These are phyloP conservation scores for Oryzias sinensis DNA, from an alignment of 2,797 vertebrate species.

Conservation along the genomic window DNA sequence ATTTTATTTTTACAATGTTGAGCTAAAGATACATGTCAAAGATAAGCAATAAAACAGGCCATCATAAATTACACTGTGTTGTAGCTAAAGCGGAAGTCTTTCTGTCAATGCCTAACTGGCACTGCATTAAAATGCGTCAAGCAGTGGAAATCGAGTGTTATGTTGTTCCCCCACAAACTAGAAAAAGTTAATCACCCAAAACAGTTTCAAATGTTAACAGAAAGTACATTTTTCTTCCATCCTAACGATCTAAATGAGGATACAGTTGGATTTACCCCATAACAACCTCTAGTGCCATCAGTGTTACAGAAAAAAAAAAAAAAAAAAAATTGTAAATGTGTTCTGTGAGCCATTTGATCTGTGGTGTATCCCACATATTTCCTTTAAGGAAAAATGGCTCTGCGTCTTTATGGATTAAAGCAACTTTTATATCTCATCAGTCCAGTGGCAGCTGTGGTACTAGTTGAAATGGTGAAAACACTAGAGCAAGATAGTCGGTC, in stretches of 20 bases:
- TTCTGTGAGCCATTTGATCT: too few relatives aligned
- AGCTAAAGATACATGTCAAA: background rate
- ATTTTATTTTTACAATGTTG: too few relatives aligned
- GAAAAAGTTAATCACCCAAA: slow-evolving; percentile 45
- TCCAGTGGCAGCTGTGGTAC: slow-evolving; percentile 22
- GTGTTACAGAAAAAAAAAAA: too few relatives aligned
- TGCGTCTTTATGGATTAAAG: slow-evolving; percentile 17
- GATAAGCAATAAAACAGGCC: slow-evolving; percentile 30
- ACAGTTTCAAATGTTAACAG: slow-evolving; percentile 24
- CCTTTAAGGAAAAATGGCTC: too few relatives aligned
- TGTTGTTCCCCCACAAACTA: slow-evolving; percentile 52
- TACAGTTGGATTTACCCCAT: background rate
- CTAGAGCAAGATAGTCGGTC: slow-evolving; percentile 46
- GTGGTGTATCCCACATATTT: too few relatives aligned
- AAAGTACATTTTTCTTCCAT: slow-evolving; percentile 18
- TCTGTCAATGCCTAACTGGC: slow-evolving; percentile 45
- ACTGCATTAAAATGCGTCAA: slow-evolving; percentile 39
- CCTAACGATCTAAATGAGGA: slow-evolving; percentile 31
- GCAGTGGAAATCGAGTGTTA: slow-evolving; percentile 30
- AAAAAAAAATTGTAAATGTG: too few relatives aligned
- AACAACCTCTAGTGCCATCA: too few relatives aligned
- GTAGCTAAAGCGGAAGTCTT: slow-evolving; percentile 33
- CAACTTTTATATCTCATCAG: slow-evolving; percentile 38
- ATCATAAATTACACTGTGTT: slow-evolving; percentile 22
- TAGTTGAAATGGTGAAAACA: slow-evolving; percentile 43